A percentile compares a stretch with the other conserved stretches of the same genome.
These are phyloP conservation scores for Podiceps cristatus DNA, from an alignment of 2,113 vertebrate genomes.

Conservation along the genomic window DNA sequence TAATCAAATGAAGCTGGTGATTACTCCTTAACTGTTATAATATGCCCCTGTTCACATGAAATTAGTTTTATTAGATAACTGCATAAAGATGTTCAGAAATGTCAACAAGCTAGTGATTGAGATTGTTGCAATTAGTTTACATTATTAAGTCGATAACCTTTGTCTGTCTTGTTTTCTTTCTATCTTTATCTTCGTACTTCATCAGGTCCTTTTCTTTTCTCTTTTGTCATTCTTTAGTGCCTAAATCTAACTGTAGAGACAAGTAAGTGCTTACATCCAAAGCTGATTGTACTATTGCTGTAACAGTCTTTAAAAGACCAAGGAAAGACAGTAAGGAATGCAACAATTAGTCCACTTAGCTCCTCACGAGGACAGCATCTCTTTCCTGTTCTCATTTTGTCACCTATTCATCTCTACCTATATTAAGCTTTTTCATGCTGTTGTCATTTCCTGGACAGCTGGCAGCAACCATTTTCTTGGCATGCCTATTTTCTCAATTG, in stretches of 20 bases:
- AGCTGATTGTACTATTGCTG: not conserved
- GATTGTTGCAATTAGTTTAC: slow-evolving; percentile 17
- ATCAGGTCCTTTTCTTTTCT: not conserved
- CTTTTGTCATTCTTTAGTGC: not conserved
- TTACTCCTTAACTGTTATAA: not conserved
- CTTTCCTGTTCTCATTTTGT: not conserved
- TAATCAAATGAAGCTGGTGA: slow-evolving; percentile 12
- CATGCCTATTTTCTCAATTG: slow-evolving; percentile 27
- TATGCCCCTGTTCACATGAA: not conserved
- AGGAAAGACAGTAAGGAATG: not conserved
- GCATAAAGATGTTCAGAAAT: slow-evolving; percentile 13
- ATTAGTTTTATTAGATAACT: slow-evolving; percentile 33
- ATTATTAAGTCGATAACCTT: slow-evolving; percentile 12
- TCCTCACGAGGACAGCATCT: not conserved
- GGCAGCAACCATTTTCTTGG: slow-evolving; percentile 23
- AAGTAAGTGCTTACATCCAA: not conserved
- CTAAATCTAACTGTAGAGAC: not conserved
- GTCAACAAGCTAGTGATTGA: not conserved
- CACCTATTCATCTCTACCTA: slow-evolving; percentile 9
- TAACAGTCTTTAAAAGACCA: not conserved
- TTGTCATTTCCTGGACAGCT: slow-evolving; percentile 37
- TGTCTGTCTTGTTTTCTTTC: not conserved
- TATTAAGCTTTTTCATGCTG: not conserved
- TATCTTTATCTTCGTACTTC: not conserved
- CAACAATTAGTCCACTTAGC: not conserved